These are phyloP conservation scores for Deilephila porcellus DNA, from an alignment of 2,888 invertebrate species.

Conservation along the genomic window DNA sequence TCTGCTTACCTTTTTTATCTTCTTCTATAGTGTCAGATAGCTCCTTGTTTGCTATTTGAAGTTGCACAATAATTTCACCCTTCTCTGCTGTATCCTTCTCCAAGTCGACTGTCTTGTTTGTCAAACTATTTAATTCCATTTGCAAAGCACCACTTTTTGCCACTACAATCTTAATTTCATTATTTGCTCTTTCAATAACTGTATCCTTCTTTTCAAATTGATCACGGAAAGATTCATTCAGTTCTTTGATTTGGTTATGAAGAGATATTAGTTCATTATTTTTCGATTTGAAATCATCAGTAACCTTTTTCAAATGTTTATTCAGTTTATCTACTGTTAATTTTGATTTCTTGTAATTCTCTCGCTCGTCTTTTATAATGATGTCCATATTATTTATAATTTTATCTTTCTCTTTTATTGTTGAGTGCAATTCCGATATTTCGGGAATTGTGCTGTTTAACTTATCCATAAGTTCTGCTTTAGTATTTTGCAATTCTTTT, in stretches of 20 bases:
- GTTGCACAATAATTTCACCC: constrained; percentile 42
- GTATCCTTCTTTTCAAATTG: constrained; percentile 44
- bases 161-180: constrained; percentile 42
- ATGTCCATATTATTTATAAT: constrained; percentile 51
- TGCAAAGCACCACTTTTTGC: constrained; percentile 45
- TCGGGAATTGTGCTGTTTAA: constrained; percentile 46
- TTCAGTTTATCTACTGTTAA: constrained; percentile 45
- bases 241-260: constrained; percentile 41
- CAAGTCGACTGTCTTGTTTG: constrained; percentile 48
- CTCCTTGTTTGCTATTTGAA: constrained; percentile 47
- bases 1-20: constrained; percentile 49
- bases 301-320: constrained; percentile 43
- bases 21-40: constrained; percentile 45
- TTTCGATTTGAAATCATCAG: constrained; percentile 45
- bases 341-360: constrained; percentile 41
- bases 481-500: constrained; percentile 46
- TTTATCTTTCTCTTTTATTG: constrained; percentile 52
- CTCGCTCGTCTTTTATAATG: constrained; percentile 50
- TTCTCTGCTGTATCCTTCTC: constrained; percentile 46
- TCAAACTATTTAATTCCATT: constrained; percentile 42
- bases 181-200: constrained; percentile 40
- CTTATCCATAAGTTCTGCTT: constrained; percentile 46
- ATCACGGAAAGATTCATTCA: constrained; percentile 44
- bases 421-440: constrained; percentile 42
- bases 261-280: constrained; percentile 45